Evolutionary conservation across 2,888 invertebrate species (phyloP).

Genomic region (Cinara cedri): DNA sequence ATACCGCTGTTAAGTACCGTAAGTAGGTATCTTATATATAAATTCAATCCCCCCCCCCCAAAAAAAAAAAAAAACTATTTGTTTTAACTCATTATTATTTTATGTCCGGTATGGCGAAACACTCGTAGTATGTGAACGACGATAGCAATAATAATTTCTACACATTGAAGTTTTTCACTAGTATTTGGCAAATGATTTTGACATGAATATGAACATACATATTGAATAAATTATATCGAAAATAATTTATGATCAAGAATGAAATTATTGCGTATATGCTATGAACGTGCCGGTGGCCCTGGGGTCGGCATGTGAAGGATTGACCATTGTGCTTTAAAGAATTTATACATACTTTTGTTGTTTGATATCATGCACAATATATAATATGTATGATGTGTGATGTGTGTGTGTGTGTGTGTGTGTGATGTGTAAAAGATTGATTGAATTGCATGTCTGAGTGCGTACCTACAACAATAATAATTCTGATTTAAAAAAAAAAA

Average conservation of each 20-base stretch:
- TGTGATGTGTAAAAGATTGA: conserved; percentile 31
- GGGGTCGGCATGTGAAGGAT: conserved; percentile 51
- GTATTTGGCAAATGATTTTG: conserved; percentile 44
- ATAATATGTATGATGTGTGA: neutral
- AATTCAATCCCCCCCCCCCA: neutral
- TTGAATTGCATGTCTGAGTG: conserved; percentile 24
- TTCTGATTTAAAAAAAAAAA: conserved; percentile 32
- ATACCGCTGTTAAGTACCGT: too few relatives aligned
- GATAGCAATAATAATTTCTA: neutral
- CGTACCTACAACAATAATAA: neutral
- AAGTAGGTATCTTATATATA: too few relatives aligned
- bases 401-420: neutral
- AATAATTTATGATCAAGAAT: conserved; percentile 50
- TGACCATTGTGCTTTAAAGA: conserved; percentile 50
- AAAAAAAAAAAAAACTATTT: neutral
- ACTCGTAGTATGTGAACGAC: too few relatives aligned
- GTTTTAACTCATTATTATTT: neutral
- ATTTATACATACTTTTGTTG: conserved; percentile 48
- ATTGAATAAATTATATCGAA: conserved; percentile 40
- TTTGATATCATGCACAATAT: conserved; percentile 5
- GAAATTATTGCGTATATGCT: conserved; percentile 18
- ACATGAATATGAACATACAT: conserved; percentile 22
- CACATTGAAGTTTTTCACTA: conserved; percentile 16
- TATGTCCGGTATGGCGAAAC: neutral
- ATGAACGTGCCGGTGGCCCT: conserved; percentile 30